Evolutionary conservation across 35 echinoderm and acorn worm species (phyloP).

Genomic region (Ophioderma brevispina): DNA sequence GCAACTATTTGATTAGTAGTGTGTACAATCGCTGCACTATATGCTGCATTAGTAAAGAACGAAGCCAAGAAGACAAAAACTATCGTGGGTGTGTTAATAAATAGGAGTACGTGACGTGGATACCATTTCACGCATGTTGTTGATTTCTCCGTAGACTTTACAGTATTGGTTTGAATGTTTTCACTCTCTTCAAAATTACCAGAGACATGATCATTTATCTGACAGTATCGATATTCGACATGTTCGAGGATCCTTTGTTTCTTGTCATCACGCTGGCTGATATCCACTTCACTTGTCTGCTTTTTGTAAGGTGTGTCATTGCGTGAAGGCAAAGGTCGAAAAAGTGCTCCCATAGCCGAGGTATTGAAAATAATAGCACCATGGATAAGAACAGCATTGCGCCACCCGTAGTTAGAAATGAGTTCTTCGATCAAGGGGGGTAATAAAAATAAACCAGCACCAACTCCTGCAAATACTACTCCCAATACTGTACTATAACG

Average conservation of each 20-base stretch:
- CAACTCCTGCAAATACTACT: slow-evolving; percentile 4
- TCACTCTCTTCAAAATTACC: no score
- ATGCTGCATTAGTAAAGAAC: background rate
- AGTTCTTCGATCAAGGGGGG: slow-evolving; percentile 16
- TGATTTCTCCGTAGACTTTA: no score
- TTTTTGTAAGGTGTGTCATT: no score
- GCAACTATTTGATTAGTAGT: background rate
- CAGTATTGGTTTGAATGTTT: no score
- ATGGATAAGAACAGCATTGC: background rate
- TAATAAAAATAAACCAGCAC: slow-evolving; percentile 18
- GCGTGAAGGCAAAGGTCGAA: no score
- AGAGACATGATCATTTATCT: no score
- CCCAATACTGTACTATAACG: background rate
- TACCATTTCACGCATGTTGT: no score
- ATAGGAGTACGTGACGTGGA: background rate
- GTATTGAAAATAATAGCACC: slow-evolving; percentile 7
- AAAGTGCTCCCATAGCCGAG: no score
- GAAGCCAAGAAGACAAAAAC: background rate
- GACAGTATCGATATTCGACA: no score
- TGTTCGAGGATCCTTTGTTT: no score
- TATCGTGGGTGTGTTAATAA: background rate
- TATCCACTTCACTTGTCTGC: no score
- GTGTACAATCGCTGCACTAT: background rate
- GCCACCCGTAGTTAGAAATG: slow-evolving; percentile 21
- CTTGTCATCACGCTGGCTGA: no score